Percentiles rank a stretch among this genome's conserved stretches.
Evolutionary conservation across 2,797 vertebrate genomes (phyloP).

Genomic region (Decapterus maruadsi): DNA sequence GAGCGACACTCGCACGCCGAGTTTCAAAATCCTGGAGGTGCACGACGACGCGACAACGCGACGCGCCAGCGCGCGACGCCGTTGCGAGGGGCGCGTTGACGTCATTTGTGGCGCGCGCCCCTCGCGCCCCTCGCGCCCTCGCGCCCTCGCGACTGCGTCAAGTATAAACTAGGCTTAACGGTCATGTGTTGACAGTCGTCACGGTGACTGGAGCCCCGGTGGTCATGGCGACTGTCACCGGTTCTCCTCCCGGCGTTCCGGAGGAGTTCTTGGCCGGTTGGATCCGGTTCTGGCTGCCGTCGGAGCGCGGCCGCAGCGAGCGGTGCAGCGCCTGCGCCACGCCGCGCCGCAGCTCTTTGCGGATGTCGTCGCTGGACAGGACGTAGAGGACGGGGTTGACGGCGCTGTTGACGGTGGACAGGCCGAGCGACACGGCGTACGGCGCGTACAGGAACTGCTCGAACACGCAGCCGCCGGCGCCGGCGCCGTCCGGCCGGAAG

Average conservation of each 20-base stretch:
- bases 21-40: too few species aligned
- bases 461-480: conserved; percentile 52
- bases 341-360: conserved; percentile 79
- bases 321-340: conserved; percentile 59
- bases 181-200: background rate
- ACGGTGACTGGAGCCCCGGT: background rate
- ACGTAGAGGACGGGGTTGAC: conserved; percentile 92
- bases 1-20: too few species aligned
- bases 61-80: too few species aligned
- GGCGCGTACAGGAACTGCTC: conserved; percentile 81
- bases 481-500: conserved; percentile 22
- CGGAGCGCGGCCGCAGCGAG: conserved; percentile 20
- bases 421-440: conserved; percentile 87
- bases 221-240: background rate
- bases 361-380: conserved; percentile 87
- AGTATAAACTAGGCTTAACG: too few species aligned
- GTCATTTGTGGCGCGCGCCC: too few species aligned
- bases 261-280: conserved; percentile 65
- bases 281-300: conserved; percentile 65
- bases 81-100: too few species aligned
- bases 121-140: too few species aligned
- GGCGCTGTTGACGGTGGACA: conserved; percentile 89
- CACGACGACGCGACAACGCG: too few species aligned
- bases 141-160: too few species aligned
- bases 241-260: background rate